These are phyloP conservation scores for Pseudomyrmex sp. DNA, from an alignment of 1,140 invertebrate genomes.

Conservation along the genomic window DNA sequence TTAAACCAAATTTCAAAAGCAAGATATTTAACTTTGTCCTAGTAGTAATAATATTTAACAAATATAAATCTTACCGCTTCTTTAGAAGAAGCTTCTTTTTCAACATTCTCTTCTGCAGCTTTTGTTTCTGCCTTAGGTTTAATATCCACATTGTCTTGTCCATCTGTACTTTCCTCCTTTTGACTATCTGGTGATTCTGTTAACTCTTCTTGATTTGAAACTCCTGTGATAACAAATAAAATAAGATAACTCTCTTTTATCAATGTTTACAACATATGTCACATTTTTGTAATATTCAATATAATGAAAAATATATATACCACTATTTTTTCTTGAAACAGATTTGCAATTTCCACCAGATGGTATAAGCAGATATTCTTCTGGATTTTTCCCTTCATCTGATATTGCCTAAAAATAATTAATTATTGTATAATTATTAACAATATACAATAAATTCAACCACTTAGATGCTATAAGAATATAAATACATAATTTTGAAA, in stretches of 20 bases:
- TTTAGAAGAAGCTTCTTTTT: neutral
- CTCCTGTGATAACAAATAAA: constrained; percentile 62
- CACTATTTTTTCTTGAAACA: constrained; percentile 78
- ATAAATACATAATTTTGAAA: neutral
- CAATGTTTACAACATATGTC: neutral
- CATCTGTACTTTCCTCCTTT: constrained; percentile 74
- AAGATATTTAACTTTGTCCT: neutral
- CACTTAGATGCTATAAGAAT: neutral
- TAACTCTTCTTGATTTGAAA: constrained; percentile 74
- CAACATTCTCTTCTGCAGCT: constrained; percentile 1
- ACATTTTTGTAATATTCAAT: neutral
- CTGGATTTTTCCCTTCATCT: constrained; percentile 93
- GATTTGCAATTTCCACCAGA: constrained; percentile 73
- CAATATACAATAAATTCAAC: neutral
- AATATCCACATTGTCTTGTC: constrained; percentile 63
- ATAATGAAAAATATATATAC: constrained; percentile 66
- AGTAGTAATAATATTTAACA: neutral
- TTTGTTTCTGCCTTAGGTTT: constrained; percentile 57
- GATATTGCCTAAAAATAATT: constrained; percentile 88
- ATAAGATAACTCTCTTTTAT: neutral
- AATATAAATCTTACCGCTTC: constrained; percentile 18
- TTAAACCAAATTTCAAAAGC: neutral
- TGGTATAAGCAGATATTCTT: constrained; percentile 90
- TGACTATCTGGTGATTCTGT: constrained; percentile 71
- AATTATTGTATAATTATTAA: neutral